These are phyloP conservation scores for Phrynocephalus forsythii DNA, from an alignment of 2,797 vertebrate species.

Conservation along the genomic window DNA sequence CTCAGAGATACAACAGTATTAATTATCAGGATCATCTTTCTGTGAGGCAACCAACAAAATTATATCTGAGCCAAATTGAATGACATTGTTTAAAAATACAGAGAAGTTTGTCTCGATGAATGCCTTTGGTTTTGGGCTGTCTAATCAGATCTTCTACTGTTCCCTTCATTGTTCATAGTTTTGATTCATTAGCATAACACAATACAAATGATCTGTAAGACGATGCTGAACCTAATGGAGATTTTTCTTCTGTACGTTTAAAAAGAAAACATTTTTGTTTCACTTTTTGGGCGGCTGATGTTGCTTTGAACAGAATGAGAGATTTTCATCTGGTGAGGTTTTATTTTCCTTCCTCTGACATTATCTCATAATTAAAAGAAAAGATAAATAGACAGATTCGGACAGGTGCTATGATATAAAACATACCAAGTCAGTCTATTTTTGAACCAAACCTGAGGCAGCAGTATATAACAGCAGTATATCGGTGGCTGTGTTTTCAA, in stretches of 20 bases:
- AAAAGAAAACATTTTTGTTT: conserved; percentile 59
- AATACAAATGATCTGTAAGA: conserved; percentile 58
- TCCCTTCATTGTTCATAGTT: conserved; percentile 53
- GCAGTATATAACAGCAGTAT: conserved; percentile 25
- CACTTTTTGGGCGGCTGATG: not conserved
- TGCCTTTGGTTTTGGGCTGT: conserved; percentile 49
- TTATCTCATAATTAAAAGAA: conserved; percentile 74
- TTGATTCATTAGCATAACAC: conserved; percentile 59
- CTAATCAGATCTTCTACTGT: conserved; percentile 45
- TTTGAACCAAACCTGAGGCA: not conserved
- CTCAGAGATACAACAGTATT: conserved; percentile 18
- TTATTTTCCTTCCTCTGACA: conserved; percentile 70
- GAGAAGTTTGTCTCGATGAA: conserved; percentile 48
- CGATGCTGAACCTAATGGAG: conserved; percentile 52
- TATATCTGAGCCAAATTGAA: conserved; percentile 55
- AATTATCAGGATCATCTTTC: conserved; percentile 51
- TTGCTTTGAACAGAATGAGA: conserved; percentile 50
- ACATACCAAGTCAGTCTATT: conserved; percentile 27
- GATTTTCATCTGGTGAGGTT: conserved; percentile 62
- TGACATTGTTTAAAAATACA: conserved; percentile 57
- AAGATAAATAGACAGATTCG: conserved; percentile 66
- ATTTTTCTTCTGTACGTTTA: conserved; percentile 47
- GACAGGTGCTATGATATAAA: conserved; percentile 61
- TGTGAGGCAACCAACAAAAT: conserved; percentile 63
- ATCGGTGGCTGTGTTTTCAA: not conserved